Conservation (phyloP, 2,113 vertebrate genomes). For the Solea solea region DNA sequence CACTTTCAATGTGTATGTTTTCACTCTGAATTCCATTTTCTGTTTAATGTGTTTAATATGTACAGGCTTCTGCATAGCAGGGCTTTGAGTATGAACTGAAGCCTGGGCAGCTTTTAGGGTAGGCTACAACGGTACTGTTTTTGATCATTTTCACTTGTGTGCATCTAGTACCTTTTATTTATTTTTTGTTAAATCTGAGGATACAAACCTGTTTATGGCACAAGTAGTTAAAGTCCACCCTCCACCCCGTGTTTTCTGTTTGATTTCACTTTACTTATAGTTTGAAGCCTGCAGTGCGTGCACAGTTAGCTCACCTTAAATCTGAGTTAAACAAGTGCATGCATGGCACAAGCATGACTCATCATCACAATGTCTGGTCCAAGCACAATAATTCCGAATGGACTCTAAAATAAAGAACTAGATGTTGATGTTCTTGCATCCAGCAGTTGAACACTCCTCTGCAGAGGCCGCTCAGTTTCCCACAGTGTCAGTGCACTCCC, state of each 20-base stretch:
- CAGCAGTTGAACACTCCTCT: too few relatives aligned
- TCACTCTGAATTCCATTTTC: constrained; percentile 27
- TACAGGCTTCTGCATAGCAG: neutral
- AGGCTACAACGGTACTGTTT: neutral
- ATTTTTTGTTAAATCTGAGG: neutral
- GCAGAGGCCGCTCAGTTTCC: too few relatives aligned
- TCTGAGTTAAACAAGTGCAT: neutral
- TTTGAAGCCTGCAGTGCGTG: neutral
- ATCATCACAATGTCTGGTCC: neutral
- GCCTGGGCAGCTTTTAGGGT: neutral
- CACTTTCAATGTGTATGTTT: constrained; percentile 19
- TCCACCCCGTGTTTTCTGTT: neutral
- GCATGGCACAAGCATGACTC: neutral
- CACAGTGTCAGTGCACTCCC: too few relatives aligned
- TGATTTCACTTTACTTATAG: constrained; percentile 1
- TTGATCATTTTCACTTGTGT: neutral
- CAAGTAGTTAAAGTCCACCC: neutral
- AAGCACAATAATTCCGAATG: too few relatives aligned
- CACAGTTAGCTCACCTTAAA: neutral
- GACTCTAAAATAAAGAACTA: too few relatives aligned
- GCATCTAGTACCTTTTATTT: neutral
- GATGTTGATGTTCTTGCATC: too few relatives aligned
- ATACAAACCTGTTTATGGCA: neutral
- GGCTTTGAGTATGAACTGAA: neutral
- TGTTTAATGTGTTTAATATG: neutral